A percentile compares a stretch with the other conserved stretches of the same genome.
These are phyloP conservation scores for Dolichotis patagonum DNA, from an alignment of 2,113 vertebrate species.

Conservation along the genomic window DNA sequence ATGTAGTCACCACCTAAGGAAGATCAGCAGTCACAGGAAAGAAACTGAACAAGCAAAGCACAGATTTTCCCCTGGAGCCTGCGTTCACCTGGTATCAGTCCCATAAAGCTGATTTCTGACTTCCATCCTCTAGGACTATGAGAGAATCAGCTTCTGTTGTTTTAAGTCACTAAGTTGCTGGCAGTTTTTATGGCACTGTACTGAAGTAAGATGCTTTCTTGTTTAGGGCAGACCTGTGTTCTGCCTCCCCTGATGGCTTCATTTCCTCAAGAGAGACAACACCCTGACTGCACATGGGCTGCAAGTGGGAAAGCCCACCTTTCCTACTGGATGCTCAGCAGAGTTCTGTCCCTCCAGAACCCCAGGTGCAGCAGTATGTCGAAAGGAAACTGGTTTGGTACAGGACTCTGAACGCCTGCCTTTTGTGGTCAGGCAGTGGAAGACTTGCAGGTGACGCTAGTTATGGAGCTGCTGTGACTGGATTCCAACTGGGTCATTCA, in stretches of 20 bases:
- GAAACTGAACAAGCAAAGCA: neutral
- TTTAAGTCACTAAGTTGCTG: neutral
- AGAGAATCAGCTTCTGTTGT: neutral
- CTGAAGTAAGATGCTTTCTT: neutral
- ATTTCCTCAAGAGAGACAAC: neutral
- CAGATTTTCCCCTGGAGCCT: neutral
- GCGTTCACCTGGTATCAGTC: neutral
- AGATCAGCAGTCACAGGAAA: neutral
- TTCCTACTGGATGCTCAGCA: neutral
- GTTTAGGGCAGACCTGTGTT: neutral
- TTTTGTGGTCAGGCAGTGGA: neutral
- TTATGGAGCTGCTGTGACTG: neutral
- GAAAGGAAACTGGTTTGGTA: neutral
- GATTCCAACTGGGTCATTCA: neutral
- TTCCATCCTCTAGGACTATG: neutral
- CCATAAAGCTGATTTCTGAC: neutral
- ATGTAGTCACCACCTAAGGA: neutral
- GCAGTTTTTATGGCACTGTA: neutral
- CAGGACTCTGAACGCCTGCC: neutral
- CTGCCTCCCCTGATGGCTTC: neutral
- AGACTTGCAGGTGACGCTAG: neutral
- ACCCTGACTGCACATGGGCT: neutral
- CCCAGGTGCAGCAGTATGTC: neutral
- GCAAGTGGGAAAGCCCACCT: neutral
- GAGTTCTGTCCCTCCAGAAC: neutral